A percentile compares a stretch with the other conserved stretches of the same genome.
Conservation (phyloP, 2,797 vertebrate species). For the Peromyscus nudipes region DNA sequence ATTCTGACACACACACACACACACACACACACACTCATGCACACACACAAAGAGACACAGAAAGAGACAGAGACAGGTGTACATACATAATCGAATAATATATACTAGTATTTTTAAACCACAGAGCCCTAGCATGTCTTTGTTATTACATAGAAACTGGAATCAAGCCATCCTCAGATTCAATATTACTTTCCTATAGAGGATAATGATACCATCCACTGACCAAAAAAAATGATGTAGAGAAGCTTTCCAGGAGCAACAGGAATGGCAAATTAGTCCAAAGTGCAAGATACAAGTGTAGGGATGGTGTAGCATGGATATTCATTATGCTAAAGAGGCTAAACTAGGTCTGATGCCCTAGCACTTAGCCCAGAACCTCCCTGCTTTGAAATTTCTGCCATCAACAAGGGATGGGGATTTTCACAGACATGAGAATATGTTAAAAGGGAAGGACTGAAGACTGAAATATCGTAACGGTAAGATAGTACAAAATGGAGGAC, state of each 20-base stretch:
- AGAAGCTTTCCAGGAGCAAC: background rate
- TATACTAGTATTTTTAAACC: background rate
- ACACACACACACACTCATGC: too few relatives aligned
- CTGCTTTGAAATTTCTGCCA: background rate
- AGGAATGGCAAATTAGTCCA: background rate
- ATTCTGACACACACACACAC: background rate
- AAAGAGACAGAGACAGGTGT: background rate
- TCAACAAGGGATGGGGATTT: accelerated
- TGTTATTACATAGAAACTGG: background rate
- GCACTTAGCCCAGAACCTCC: accelerated
- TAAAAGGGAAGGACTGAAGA: accelerated
- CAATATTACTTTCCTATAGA: background rate
- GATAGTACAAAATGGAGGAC: background rate
- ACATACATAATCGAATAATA: background rate
- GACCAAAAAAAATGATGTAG: background rate
- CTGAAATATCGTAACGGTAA: background rate
- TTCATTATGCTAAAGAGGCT: background rate
- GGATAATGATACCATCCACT: background rate
- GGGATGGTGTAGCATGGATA: too few relatives aligned
- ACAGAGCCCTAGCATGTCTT: background rate
- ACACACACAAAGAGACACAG: background rate
- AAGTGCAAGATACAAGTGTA: background rate
- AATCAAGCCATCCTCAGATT: background rate
- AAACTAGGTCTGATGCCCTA: background rate
- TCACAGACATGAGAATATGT: background rate